Conservation (phyloP, 1,140 invertebrate species). For the Drosophila burlai region DNA sequence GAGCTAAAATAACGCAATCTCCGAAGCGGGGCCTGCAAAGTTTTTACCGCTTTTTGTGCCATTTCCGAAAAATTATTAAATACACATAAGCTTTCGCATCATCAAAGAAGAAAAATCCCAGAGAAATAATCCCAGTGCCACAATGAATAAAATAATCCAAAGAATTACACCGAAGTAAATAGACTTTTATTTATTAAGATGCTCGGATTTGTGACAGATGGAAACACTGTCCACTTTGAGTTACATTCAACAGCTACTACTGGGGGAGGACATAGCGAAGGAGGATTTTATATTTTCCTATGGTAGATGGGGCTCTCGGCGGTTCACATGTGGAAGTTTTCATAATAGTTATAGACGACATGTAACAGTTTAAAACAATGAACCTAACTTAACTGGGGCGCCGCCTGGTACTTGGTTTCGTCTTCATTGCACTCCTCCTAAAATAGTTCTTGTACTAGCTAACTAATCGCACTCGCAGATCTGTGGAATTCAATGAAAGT, state of each 20-base stretch:
- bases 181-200: constrained; percentile 62
- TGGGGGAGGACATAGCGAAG: constrained; percentile 3
- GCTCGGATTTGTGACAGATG: constrained; percentile 12
- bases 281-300: neutral
- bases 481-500: constrained; percentile 63
- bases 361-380: constrained; percentile 63
- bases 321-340: neutral
- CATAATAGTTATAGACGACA: constrained; percentile 35
- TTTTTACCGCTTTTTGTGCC: neutral
- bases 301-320: constrained; percentile 12
- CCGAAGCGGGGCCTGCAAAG: constrained; percentile 2
- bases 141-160: constrained; percentile 10
- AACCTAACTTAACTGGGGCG: constrained; percentile 18
- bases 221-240: constrained; percentile 35
- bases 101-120: constrained; percentile 10
- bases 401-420: constrained; percentile 35
- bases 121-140: neutral
- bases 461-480: constrained; percentile 42
- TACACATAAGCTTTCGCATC: constrained; percentile 4
- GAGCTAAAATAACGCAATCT: neutral
- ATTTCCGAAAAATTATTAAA: constrained; percentile 12
- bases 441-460: constrained; percentile 22
- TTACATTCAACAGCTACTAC: constrained; percentile 45
- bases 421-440: constrained; percentile 18
- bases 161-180: constrained; percentile 71